These are phyloP conservation scores for Rana temporaria DNA, from an alignment of 2,113 vertebrate genomes.

Conservation along the genomic window DNA sequence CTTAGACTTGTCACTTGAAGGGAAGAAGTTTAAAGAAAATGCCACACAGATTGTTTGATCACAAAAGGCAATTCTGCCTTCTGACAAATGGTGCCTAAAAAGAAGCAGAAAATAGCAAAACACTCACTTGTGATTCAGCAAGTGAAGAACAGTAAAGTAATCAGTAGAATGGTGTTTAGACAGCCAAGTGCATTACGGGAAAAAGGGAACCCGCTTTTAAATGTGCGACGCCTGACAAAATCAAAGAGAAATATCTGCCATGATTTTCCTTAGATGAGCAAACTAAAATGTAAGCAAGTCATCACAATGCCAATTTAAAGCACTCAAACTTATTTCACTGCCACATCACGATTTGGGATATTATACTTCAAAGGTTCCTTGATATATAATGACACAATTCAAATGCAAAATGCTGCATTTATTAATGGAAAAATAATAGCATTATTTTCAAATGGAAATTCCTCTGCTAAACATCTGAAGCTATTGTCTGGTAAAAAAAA, in stretches of 20 bases:
- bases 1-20: neutral
- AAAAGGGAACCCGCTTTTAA: slow-evolving; percentile 13
- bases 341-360: slow-evolving; percentile 27
- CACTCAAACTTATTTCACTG: slow-evolving; percentile 13
- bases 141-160: slow-evolving; percentile 21
- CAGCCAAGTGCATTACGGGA: slow-evolving; percentile 25
- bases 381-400: slow-evolving; percentile 29
- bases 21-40: neutral
- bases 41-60: neutral
- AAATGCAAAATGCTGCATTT: slow-evolving; percentile 27
- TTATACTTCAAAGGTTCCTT: slow-evolving; percentile 38
- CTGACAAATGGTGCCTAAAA: slow-evolving; percentile 12
- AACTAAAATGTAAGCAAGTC: slow-evolving; percentile 41
- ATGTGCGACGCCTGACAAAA: slow-evolving; percentile 28
- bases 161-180: slow-evolving; percentile 31
- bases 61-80: neutral
- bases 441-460: slow-evolving; percentile 35
- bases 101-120: neutral
- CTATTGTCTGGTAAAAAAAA: neutral
- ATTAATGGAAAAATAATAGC: slow-evolving; percentile 1
- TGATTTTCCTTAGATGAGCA: slow-evolving; percentile 25
- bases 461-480: neutral
- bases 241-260: slow-evolving; percentile 33
- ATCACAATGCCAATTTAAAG: slow-evolving; percentile 41
- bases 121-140: slow-evolving; percentile 4